A percentile compares a stretch with the other conserved stretches of the same genome.
These are phyloP conservation scores for Sigmodon hispidus DNA, from an alignment of 2,113 vertebrate species.

Conservation along the genomic window DNA sequence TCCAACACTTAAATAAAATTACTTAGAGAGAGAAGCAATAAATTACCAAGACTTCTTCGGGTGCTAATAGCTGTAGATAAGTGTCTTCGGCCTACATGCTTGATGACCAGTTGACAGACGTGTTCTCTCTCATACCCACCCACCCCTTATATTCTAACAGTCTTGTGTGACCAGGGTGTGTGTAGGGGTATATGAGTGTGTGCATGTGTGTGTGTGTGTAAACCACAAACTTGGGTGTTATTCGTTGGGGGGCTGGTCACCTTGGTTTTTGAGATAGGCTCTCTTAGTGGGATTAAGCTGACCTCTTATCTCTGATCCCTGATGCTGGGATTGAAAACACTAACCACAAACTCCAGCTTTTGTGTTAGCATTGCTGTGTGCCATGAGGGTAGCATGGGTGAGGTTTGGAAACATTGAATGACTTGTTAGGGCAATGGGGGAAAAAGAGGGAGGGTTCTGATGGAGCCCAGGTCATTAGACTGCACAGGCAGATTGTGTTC, in stretches of 20 bases:
- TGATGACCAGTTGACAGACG: accelerated
- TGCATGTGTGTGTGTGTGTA: background rate
- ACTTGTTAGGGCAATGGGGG: background rate
- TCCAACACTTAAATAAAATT: slow-evolving; percentile 57
- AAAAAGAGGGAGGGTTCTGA: background rate
- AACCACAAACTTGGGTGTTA: background rate
- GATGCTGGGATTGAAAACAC: too few relatives aligned
- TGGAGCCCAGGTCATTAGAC: background rate
- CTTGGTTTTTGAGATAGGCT: background rate
- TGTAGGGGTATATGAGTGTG: background rate
- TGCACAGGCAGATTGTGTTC: background rate
- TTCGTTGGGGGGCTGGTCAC: background rate
- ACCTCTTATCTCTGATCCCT: background rate
- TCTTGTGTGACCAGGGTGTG: background rate
- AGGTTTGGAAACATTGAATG: background rate
- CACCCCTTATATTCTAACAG: too few relatives aligned
- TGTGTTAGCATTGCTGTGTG: background rate
- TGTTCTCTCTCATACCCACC: too few relatives aligned
- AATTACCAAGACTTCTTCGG: background rate
- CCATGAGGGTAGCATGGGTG: background rate
- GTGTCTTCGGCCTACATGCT: accelerated
- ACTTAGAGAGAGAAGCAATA: slow-evolving; percentile 48
- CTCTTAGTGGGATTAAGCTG: background rate
- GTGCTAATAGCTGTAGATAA: background rate
- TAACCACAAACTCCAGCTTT: background rate